Percentiles rank a stretch among this genome's conserved stretches.
phyloP scores from a whole-genome alignment of 2,113 vertebrate species.

The Ciconia stormi region DNA sequence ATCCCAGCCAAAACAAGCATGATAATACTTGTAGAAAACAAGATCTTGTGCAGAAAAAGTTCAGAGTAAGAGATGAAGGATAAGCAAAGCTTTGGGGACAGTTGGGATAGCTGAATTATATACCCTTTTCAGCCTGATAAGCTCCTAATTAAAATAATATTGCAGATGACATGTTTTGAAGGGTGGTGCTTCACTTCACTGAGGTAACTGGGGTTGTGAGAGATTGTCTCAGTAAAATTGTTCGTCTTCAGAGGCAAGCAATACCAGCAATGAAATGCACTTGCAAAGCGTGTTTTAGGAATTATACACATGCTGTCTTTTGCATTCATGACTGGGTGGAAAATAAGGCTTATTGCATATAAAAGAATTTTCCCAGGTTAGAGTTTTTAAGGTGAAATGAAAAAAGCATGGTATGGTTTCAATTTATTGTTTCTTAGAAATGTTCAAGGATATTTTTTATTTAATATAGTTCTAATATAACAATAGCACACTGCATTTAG shows the following conservation, averaged over 20 bases:
- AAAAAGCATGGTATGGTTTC: not conserved
- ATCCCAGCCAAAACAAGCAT: too few relatives aligned
- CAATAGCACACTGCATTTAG: rapidly evolving
- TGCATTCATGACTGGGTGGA: not conserved
- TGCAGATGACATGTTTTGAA: not conserved
- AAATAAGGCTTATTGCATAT: not conserved
- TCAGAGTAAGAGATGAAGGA: not conserved
- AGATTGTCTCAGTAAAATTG: not conserved
- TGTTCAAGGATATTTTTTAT: not conserved
- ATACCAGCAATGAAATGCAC: not conserved
- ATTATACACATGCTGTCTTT: not conserved
- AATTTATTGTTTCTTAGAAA: not conserved
- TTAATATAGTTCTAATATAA: not conserved
- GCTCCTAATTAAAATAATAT: not conserved
- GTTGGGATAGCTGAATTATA: not conserved
- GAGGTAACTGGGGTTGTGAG: not conserved
- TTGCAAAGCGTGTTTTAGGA: not conserved
- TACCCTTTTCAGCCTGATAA: not conserved
- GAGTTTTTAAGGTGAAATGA: not conserved
- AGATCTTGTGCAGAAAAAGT: not conserved
- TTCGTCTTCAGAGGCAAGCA: not conserved
- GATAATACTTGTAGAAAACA: not conserved
- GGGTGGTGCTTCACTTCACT: not conserved
- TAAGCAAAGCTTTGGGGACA: not conserved
- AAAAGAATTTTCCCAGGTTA: not conserved